Conservation (phyloP, 2,888 invertebrate genomes). For the Sinodicranocentrus sp. region DNA sequence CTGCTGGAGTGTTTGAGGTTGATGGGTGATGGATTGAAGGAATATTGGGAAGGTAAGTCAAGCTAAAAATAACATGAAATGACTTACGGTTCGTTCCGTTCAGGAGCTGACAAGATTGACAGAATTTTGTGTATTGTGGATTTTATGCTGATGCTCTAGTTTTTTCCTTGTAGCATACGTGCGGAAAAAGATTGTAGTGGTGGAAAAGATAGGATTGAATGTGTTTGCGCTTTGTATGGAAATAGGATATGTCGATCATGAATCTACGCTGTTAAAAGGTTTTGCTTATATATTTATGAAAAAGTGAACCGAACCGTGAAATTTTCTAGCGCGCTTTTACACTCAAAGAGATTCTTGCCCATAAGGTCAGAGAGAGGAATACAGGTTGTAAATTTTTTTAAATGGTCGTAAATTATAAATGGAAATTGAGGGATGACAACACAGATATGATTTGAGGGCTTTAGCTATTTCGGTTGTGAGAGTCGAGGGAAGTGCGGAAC, state of each 20-base stretch:
- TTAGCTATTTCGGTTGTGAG: too few relatives aligned
- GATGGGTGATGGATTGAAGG: constrained; percentile 51
- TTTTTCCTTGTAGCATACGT: not conserved
- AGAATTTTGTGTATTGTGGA: constrained; percentile 47
- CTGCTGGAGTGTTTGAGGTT: not conserved
- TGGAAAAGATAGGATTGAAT: too few relatives aligned
- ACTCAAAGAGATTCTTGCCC: constrained; percentile 4
- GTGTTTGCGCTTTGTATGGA: too few relatives aligned
- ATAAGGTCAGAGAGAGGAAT: not conserved
- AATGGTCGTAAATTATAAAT: constrained; percentile 57
- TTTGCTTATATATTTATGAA: too few relatives aligned
- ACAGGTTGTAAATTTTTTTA: constrained; percentile 52
- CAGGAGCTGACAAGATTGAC: constrained; percentile 36
- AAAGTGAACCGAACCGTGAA: constrained; percentile 6
- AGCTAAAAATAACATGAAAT: constrained; percentile 51
- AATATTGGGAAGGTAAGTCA: constrained; percentile 31
- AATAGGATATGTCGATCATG: too few relatives aligned
- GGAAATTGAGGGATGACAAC: constrained; percentile 53
- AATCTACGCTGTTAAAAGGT: too few relatives aligned
- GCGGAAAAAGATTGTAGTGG: too few relatives aligned
- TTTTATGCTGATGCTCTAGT: constrained; percentile 54
- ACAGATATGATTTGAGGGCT: constrained; percentile 25
- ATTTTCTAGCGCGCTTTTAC: constrained; percentile 33
- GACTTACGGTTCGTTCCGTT: constrained; percentile 31
- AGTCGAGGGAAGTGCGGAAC: too few relatives aligned